Base-by-base conservation (phyloP, 2,113 vertebrate genomes). In the human region DNA sequence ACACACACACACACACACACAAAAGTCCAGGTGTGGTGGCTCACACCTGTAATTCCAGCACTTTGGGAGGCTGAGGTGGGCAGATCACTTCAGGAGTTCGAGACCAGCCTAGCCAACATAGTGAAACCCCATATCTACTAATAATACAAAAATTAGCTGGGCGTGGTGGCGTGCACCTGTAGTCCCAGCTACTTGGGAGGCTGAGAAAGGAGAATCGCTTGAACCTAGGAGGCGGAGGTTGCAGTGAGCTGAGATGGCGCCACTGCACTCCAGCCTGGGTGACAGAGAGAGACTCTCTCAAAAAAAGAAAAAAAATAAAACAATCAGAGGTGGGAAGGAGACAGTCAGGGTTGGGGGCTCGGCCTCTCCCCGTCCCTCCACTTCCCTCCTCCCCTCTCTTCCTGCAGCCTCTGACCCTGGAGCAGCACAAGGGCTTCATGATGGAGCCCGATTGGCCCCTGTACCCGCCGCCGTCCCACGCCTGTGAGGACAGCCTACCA, bases 361-460 rank as follows among this genome's bases (percentile, higher is more conserved):
- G 48, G 18, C 50, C 5, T 17, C 55, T 40, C 18, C 0, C 23
- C 40, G 35, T 16, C 2, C 38, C n/a, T 40, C 52, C 27, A 9
- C 5, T 86, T 86, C 14, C 38, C 5, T 83, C 52, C 16, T 20
- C 1, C 20, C 64, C 66, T 70, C 50, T 87, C 84, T 48, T 9
- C 94, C 43, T 82, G 82, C 89, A 99, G 99, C 98, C 99, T 96
- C 98, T 99, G 98, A 99, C 99, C 96, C 99, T 99, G 98, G 99
- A 99, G 0, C 99, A 99, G 45, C 99, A 99, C 97, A 99, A 99
- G 92, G 99, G 99, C 52, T 99, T 99, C 95, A 98, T 99, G 98
- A 99, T 99, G 59, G 99, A 99, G 43, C 97, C 98, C 50, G 99
- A 99, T 0, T 99, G 99, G 98, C 98, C 99, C 0, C 99, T 99